Base-by-base conservation (phyloP, 2,888 invertebrate genomes). In the Apoda limacodes region DNA sequence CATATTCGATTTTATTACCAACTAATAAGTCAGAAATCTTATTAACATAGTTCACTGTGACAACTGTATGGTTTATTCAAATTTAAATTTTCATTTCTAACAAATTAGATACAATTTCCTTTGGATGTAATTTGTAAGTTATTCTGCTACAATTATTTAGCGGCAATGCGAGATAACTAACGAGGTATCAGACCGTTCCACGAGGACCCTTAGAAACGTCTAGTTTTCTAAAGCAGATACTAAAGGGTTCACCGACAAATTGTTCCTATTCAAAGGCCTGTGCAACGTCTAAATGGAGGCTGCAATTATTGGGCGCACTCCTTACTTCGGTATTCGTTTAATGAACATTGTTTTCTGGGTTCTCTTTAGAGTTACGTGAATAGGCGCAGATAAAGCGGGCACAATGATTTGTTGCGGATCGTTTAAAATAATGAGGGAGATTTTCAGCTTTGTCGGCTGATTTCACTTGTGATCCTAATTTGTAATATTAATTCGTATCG, bases 311-410 rank as follows among this genome's bases (percentile, higher is more conserved):
- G 56, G 49, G 50, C 40, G 39, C 37, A 40, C 57, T 52, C 48
- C 61, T 65, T 57, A 52, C 63, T 72, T 65, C 63, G 75, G 76
- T 71, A 75, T 76, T 64, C 71, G 50, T 70, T 70, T 74, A 78
- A 75, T 75, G 71, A 75, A 71, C 71, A 74, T 76, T 78, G 76
- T 76, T 68, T 64, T 62, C 65, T 52, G 42, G 48, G 60, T 63
- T 61, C 51, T 52, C 55, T 44, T 47, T 46, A 39, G 35, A 39
- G 41, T 41, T 46, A 44, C 42, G 30, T 64, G 66, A 69, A 70
- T 66, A 59, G 68, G 42, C 35, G 34, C 37, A 60, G 69, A 67
- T 67, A 63, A 61, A 57, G 48, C 45, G 42, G 36, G 33, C 37
- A 43, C 62, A 58, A 59, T 60, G 64, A 67, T 65, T 66, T 64